Percentiles rank a stretch among this genome's conserved stretches.
These are phyloP conservation scores for Heliconius ismenius DNA, from an alignment of 2,888 invertebrate genomes.

Conservation along the genomic window DNA sequence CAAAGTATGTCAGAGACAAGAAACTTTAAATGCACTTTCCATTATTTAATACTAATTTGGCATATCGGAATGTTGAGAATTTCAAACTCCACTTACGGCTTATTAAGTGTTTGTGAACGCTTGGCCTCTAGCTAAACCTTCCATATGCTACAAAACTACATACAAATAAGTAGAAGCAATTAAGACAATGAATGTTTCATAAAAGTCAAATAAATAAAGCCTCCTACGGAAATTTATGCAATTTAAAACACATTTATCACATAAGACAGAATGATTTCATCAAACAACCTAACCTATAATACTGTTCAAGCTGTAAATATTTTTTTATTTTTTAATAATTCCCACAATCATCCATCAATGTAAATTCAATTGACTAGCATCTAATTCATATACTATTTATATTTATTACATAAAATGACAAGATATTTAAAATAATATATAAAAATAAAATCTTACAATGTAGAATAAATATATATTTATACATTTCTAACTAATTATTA, in stretches of 20 bases:
- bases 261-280: conserved; percentile 66
- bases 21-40: conserved; percentile 50
- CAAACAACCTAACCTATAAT: conserved; percentile 79
- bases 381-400: conserved; percentile 61
- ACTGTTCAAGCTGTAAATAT: conserved; percentile 71
- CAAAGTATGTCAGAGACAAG: conserved; percentile 38
- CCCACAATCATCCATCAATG: conserved; percentile 64
- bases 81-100: conserved; percentile 63
- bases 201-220: conserved; percentile 43
- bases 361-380: conserved; percentile 79
- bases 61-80: conserved; percentile 74
- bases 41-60: conserved; percentile 68
- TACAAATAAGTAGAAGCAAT: conserved; percentile 31
- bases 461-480: conserved; percentile 30
- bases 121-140: conserved; percentile 16
- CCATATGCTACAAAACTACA: conserved; percentile 16
- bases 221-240: conserved; percentile 57
- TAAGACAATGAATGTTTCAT: conserved; percentile 30
- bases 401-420: conserved; percentile 38
- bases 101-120: conserved; percentile 43
- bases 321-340: conserved; percentile 63
- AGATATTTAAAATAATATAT: conserved; percentile 21
- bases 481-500: conserved; percentile 11
- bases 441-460: conserved; percentile 32
- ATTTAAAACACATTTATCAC: conserved; percentile 63